These are phyloP conservation scores for Crotophaga sulcirostris DNA, from an alignment of 2,113 vertebrate species.

Conservation along the genomic window DNA sequence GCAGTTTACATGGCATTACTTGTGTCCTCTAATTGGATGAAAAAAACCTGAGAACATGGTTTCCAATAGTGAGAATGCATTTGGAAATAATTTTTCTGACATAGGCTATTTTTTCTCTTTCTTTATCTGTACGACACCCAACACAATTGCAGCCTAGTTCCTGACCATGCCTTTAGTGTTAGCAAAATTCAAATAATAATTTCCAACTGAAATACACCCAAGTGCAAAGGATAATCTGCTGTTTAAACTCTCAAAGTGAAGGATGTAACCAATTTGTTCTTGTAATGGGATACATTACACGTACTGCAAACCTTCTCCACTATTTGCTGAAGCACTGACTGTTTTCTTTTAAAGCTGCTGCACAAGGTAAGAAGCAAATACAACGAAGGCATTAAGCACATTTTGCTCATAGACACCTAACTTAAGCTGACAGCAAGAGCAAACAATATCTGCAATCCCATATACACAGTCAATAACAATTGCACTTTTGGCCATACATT, in stretches of 20 bases:
- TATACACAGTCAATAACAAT: not conserved
- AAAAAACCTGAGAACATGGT: not conserved
- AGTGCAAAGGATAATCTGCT: not conserved
- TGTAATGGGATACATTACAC: not conserved
- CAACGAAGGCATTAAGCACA: not conserved
- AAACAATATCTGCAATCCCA: not conserved
- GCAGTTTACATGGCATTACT: not conserved
- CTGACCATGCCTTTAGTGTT: not conserved
- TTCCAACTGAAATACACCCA: not conserved
- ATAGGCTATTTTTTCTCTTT: not conserved
- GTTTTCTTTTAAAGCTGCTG: not conserved
- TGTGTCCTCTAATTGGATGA: slow-evolving; percentile 1
- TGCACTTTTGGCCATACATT: not conserved
- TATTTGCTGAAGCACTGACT: not conserved
- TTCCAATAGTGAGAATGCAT: not conserved
- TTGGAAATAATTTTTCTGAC: not conserved
- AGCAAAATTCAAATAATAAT: not conserved
- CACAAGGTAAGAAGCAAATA: not conserved
- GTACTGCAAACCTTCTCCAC: not conserved
- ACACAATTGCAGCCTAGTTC: not conserved
- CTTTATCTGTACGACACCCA: not conserved
- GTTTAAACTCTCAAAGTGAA: not conserved
- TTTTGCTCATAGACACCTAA: not conserved
- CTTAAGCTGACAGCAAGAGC: not conserved
- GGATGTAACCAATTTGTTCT: not conserved